Percentiles rank a stretch among this genome's conserved stretches.
phyloP scores from a whole-genome alignment of 2,113 vertebrate species.

The Ammospiza caudacuta region DNA sequence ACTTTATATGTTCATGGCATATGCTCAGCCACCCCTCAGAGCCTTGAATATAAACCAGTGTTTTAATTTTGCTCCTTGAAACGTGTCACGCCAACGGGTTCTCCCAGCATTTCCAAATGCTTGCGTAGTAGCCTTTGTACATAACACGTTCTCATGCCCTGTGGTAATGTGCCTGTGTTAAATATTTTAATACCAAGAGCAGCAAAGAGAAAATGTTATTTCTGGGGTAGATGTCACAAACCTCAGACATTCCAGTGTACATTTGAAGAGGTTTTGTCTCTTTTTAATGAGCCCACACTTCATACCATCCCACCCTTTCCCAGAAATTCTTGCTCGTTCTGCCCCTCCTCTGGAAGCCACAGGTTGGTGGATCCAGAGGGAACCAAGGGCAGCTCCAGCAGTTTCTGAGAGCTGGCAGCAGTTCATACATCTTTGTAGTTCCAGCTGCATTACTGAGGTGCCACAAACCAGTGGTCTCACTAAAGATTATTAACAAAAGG shows the following conservation, averaged over 20 bases:
- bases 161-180: background rate
- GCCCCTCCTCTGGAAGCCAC: background rate
- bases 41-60: background rate
- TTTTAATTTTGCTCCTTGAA: slow-evolving; percentile 2
- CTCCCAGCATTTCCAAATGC: background rate
- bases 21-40: background rate
- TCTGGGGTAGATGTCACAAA: background rate
- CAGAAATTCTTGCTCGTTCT: background rate
- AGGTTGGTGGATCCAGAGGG: background rate
- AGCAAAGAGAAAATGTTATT: background rate
- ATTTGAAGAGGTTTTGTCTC: background rate
- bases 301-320: background rate
- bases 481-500: background rate
- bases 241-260: background rate
- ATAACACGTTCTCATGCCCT: background rate
- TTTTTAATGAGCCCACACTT: background rate
- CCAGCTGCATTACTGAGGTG: fast-evolving
- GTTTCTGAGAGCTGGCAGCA: background rate
- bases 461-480: background rate
- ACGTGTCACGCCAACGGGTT: background rate
- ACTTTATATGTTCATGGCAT: slow-evolving; percentile 11
- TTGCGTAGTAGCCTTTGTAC: fast-evolving
- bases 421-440: background rate
- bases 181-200: background rate
- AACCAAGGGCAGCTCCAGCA: fast-evolving